Conservation (phyloP, 2,113 vertebrate genomes). For the Phaethornis superciliosus region DNA sequence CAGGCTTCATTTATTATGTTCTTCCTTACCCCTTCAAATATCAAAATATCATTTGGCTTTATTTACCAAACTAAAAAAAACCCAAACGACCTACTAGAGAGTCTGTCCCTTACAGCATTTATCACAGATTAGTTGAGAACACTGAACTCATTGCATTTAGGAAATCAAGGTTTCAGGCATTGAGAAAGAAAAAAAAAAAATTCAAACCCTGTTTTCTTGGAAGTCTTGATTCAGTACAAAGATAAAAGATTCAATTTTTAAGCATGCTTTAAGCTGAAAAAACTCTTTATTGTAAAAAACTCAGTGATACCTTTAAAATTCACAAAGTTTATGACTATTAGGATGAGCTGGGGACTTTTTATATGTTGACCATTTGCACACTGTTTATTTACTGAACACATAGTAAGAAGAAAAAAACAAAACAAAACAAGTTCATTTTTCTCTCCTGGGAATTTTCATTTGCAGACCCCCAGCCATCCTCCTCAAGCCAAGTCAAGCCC, state of each 20-base stretch:
- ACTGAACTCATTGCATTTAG: not conserved
- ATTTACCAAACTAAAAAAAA: not conserved
- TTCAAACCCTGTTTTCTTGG: not conserved
- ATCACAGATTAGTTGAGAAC: not conserved
- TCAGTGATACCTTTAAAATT: not conserved
- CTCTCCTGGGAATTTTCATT: not conserved
- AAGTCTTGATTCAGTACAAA: not conserved
- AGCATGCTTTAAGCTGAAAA: not conserved
- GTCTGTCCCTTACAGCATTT: not conserved
- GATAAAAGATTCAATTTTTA: not conserved
- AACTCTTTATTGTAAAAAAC: not conserved
- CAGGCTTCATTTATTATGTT: not conserved
- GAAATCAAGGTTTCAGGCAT: not conserved
- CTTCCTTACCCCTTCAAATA: not conserved
- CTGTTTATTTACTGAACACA: not conserved
- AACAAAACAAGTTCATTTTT: not conserved
- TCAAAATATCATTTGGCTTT: not conserved
- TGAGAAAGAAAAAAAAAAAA: not conserved
- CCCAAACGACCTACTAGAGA: not conserved
- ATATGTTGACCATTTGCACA: not conserved
- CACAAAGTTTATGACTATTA: not conserved
- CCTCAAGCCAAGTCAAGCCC: not conserved
- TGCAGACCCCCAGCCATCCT: not conserved
- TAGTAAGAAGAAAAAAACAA: not conserved
- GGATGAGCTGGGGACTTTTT: not conserved